A percentile compares a stretch with the other conserved stretches of the same genome.
These are phyloP conservation scores for Megathymus violae DNA, from an alignment of 1,140 invertebrate species.

Conservation along the genomic window DNA sequence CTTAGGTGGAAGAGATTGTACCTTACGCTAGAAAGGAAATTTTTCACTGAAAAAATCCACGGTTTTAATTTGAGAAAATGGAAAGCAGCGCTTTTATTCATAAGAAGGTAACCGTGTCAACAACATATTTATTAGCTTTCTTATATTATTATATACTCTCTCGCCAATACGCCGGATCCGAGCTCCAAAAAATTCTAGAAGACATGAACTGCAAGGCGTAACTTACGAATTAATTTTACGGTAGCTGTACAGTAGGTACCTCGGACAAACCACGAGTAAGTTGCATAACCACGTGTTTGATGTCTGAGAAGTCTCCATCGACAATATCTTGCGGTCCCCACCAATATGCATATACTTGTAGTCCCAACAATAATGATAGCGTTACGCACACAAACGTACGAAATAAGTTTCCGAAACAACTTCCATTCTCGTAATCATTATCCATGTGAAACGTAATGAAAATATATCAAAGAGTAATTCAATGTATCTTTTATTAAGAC, in stretches of 20 bases:
- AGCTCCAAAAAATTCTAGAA: too few relatives aligned
- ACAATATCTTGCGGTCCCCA: constrained; percentile 50
- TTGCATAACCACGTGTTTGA: constrained; percentile 71
- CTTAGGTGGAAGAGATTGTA: too few relatives aligned
- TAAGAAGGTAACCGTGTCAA: too few relatives aligned
- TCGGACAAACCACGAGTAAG: constrained; percentile 62
- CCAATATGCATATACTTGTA: constrained; percentile 65
- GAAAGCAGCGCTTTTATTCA: too few relatives aligned
- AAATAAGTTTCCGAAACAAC: constrained; percentile 53
- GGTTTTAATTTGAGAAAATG: too few relatives aligned
- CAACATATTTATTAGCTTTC: too few relatives aligned
- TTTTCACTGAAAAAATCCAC: too few relatives aligned
- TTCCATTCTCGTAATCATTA: constrained; percentile 50
- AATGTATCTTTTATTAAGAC: background rate
- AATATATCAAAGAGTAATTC: background rate
- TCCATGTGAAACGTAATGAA: constrained; percentile 44
- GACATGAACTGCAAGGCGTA: too few relatives aligned
- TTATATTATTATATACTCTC: too few relatives aligned
- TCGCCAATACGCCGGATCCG: too few relatives aligned
- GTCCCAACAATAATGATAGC: constrained; percentile 53
- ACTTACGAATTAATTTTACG: constrained; percentile 5
- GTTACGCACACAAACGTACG: constrained; percentile 63
- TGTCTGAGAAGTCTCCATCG: constrained; percentile 64
- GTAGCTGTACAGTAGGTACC: constrained; percentile 39
- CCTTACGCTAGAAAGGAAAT: too few relatives aligned